Evolutionary conservation across 2,888 invertebrate species (phyloP), one percentile per base, ranked within the genome.

Genomic region (Didymodactylos carnosus): DNA sequence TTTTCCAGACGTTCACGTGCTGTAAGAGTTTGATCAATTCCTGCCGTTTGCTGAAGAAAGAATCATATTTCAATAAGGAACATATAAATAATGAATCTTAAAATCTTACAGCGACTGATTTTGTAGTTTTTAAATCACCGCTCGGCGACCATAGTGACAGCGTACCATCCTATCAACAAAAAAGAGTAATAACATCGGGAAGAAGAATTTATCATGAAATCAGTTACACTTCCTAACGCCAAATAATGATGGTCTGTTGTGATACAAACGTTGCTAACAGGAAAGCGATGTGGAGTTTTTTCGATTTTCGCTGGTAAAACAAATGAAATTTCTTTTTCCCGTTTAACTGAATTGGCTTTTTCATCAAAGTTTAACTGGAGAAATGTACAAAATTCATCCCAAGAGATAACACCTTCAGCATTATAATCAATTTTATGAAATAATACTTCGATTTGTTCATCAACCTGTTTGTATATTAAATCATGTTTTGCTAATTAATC

Each of bases 351-450:
- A 76, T 82, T 82, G 76, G 82, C 82, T 77, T 82, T 83, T 78
- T 83, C 82, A 0, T 81, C 80, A 77, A 82, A 83, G 76, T 83
- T 82, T 71, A 83, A 78, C 77, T 83, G 83, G 82, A 83, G 83
- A 79, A 82, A 83, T 3, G 82, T 83, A 78, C 83, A 83, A 77
- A 83, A 83, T 77, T 83, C 83, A 78, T 83, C 82, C 83, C 83
- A 83, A 1, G 81, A 80, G 76, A 83, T 82, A 11, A 78, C 76
- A 0, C 82, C 82, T 73, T 82, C 80, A 3, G 82, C 82, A 0
- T 82, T 80, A 81, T 82, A 83, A 78, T 83, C 83, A 49, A 83
- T 83, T 78, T 82, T 83, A 78, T 81, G 81, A 78, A 83, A 83
- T 76, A 83, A 77, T 8, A 81, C 79, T 73, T 82, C 81, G 35